Conservation (phyloP, 2,797 vertebrate species). For the Passerculus sandwichensis region DNA sequence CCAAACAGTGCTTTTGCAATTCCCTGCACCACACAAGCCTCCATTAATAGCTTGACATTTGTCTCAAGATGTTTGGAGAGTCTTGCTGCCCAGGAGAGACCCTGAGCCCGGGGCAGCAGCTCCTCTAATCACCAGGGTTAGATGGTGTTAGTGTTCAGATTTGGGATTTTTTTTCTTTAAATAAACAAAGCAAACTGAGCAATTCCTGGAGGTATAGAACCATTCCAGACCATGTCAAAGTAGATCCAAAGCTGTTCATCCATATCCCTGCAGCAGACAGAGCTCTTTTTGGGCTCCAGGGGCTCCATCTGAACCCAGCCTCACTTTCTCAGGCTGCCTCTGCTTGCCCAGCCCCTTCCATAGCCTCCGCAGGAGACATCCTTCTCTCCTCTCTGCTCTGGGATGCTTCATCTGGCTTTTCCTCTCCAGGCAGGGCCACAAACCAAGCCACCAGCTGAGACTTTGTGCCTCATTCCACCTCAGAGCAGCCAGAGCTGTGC, state of each 20-base stretch:
- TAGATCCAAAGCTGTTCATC: background rate
- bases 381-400: background rate
- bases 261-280: background rate
- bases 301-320: background rate
- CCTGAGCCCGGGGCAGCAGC: background rate
- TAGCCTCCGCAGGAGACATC: background rate
- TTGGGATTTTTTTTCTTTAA: fast-evolving
- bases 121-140: background rate
- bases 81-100: background rate
- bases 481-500: background rate
- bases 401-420: background rate
- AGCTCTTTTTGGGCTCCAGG: background rate
- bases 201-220: background rate
- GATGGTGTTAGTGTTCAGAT: background rate
- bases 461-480: background rate
- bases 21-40: background rate
- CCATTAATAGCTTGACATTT: background rate
- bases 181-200: background rate
- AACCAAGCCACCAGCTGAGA: background rate
- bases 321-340: background rate
- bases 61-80: background rate
- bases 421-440: background rate
- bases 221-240: background rate
- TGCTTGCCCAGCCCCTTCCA: fast-evolving
- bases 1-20: background rate